Conservation (phyloP, 2,113 vertebrate genomes). For the Parus major region DNA sequence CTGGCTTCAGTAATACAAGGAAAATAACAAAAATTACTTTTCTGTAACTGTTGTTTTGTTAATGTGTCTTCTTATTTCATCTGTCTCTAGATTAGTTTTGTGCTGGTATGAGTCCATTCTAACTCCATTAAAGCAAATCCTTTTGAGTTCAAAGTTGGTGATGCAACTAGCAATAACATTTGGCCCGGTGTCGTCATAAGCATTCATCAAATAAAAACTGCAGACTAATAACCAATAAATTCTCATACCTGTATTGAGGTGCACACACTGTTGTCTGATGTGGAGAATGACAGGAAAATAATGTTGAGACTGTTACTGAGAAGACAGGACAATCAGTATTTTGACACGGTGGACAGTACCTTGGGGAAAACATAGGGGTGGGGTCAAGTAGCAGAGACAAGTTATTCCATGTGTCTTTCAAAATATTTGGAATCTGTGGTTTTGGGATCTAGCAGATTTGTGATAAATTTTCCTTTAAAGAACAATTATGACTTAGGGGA, state of each 20-base stretch:
- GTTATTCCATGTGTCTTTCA: neutral
- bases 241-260: neutral
- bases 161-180: neutral
- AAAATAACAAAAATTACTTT: constrained; percentile 23
- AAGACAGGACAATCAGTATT: neutral
- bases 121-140: neutral
- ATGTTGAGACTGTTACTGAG: neutral
- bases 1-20: neutral
- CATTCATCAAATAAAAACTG: neutral
- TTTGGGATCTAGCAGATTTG: neutral
- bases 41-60: neutral
- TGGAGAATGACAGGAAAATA: neutral
- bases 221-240: neutral
- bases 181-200: neutral
- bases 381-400: neutral
- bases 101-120: neutral
- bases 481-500: neutral
- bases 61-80: neutral
- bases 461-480: constrained; percentile 32
- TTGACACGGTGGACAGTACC: neutral
- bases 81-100: constrained; percentile 6
- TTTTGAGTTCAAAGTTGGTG: neutral
- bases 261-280: neutral
- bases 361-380: neutral
- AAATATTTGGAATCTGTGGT: neutral